Conservation (phyloP, 30 jellyfish, hydroid and myxozoan species). For the Chrysaora quinquecirrha region DNA sequence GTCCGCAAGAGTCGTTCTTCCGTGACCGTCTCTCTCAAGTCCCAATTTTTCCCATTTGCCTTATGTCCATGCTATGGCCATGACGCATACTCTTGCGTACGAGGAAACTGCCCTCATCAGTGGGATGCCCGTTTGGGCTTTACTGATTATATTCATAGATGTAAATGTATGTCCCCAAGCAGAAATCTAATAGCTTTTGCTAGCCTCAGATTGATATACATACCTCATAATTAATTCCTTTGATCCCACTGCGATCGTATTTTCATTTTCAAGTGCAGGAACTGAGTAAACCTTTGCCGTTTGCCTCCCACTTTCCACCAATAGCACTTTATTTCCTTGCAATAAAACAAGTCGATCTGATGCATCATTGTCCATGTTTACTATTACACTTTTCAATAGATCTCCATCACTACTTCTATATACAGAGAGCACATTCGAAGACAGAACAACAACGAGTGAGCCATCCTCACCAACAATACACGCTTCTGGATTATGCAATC, state of each 20-base stretch:
- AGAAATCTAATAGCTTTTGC: no score
- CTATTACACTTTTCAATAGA: conserved; percentile 16
- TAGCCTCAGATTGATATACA: no score
- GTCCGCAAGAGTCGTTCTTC: no score
- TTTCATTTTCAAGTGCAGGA: conserved; percentile 23
- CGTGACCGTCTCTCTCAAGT: no score
- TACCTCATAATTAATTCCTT: conserved; percentile 32
- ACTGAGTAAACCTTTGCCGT: conserved; percentile 23
- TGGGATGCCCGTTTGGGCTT: no score
- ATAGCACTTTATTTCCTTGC: background rate
- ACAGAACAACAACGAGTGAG: conserved; percentile 19
- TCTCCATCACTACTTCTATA: conserved; percentile 35
- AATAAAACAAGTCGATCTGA: conserved; percentile 29
- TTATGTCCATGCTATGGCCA: no score
- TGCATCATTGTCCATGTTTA: conserved; percentile 12
- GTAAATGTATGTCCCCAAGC: no score
- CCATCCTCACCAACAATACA: conserved; percentile 7
- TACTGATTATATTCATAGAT: no score
- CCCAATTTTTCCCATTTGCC: no score
- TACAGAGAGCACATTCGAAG: conserved; percentile 30
- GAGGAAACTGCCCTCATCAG: no score
- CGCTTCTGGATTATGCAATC: conserved; percentile 62
- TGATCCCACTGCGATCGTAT: conserved; percentile 2
- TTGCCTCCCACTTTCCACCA: conserved; percentile 32
- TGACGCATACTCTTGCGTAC: no score